Percentiles rank a stretch among this genome's conserved stretches.
Conservation (phyloP, 64 coral and sea anemone species). For the Montipora efflorescens region DNA sequence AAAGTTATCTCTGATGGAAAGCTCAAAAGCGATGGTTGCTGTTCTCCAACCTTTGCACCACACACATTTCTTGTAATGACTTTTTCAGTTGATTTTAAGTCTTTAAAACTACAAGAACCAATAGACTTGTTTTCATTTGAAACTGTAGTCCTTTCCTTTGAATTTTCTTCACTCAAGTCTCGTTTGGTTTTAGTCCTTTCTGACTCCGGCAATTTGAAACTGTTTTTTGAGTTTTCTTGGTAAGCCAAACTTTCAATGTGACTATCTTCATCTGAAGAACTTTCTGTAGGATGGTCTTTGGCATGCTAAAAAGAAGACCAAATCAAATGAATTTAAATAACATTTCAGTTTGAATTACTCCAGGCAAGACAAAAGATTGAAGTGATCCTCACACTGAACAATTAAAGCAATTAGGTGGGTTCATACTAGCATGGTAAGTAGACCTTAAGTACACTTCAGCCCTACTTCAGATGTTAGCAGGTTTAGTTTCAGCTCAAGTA, state of each 20-base stretch:
- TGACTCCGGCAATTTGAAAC: not conserved
- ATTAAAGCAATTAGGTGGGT: too few species aligned
- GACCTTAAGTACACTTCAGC: too few species aligned
- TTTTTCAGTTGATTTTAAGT: not conserved
- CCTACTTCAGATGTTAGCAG: too few species aligned
- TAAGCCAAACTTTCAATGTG: not conserved
- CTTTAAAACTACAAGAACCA: not conserved
- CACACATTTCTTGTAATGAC: not conserved
- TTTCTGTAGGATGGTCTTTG: not conserved
- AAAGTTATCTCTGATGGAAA: constrained; percentile 83
- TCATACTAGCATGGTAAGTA: too few species aligned
- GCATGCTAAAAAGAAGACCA: not conserved
- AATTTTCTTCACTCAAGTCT: not conserved
- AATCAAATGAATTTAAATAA: not conserved
- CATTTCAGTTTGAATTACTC: too few species aligned
- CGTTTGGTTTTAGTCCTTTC: not conserved
- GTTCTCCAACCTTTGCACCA: not conserved
- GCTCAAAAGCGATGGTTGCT: constrained; percentile 33
- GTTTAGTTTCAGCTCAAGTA: too few species aligned
- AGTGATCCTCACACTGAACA: not conserved
- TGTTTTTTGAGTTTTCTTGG: not conserved
- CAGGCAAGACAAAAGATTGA: too few species aligned
- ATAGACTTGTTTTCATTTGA: not conserved
- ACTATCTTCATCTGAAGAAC: not conserved
- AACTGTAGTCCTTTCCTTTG: constrained; percentile 23